Evolutionary conservation across 2,888 invertebrate genomes (phyloP).

Genomic region (Isoperla grammatica): DNA sequence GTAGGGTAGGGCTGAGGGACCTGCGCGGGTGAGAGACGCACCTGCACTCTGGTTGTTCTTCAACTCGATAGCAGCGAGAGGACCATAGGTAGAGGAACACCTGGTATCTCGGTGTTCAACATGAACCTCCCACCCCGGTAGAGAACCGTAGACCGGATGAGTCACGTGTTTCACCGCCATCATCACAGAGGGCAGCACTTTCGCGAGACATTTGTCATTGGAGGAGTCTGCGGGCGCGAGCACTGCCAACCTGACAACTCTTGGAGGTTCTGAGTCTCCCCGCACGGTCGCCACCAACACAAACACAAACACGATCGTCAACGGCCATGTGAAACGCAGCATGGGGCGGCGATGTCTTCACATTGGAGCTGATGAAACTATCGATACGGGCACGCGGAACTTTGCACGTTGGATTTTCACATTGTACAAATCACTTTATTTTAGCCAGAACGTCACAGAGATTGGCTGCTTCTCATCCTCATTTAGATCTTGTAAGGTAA

Average conservation of each 20-base stretch:
- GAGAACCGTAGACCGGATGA: slow-evolving; percentile 49
- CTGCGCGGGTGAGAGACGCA: slow-evolving; percentile 34
- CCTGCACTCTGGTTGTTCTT: slow-evolving; percentile 61
- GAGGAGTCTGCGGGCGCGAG: slow-evolving; percentile 54
- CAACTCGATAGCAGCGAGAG: slow-evolving; percentile 72
- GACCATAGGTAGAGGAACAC: slow-evolving; percentile 71
- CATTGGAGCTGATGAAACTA: background rate
- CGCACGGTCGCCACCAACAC: background rate
- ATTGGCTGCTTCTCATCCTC: no score
- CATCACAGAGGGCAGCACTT: slow-evolving; percentile 64
- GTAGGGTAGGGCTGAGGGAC: no score
- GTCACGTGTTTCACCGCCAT: slow-evolving; percentile 61
- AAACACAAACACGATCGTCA: slow-evolving; percentile 1
- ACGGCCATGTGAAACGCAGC: background rate
- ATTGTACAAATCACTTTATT: no score
- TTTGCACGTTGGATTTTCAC: no score
- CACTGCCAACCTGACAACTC: slow-evolving; percentile 55
- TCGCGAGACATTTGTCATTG: slow-evolving; percentile 58
- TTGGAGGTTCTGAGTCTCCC: background rate
- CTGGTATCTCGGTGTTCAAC: slow-evolving; percentile 66
- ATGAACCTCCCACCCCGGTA: slow-evolving; percentile 63
- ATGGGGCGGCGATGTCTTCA: background rate
- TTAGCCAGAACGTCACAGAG: no score
- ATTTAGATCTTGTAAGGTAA: no score
- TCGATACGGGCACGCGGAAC: no score